Percentiles rank a stretch among this genome's conserved stretches.
These are phyloP conservation scores for Thaumatotibia leucotreta DNA, from an alignment of 1,140 invertebrate species.

Conservation along the genomic window DNA sequence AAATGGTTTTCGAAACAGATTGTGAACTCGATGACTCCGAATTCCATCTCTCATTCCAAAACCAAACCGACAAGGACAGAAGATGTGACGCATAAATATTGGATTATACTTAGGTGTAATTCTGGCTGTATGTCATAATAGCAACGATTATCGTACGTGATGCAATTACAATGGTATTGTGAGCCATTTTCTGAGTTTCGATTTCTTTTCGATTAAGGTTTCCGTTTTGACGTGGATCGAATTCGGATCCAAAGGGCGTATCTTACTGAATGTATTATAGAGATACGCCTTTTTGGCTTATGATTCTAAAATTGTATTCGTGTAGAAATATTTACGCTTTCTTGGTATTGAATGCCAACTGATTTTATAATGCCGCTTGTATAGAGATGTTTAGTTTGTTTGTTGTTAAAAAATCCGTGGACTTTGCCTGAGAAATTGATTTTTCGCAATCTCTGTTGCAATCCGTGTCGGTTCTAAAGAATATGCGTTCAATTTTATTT, in stretches of 20 bases:
- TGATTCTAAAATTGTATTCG: constrained; percentile 43
- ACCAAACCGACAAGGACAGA: neutral
- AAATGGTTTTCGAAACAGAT: too few relatives aligned
- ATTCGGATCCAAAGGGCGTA: neutral
- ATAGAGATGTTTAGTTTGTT: constrained; percentile 21
- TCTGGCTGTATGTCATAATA: constrained; percentile 73
- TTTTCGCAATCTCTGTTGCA: neutral
- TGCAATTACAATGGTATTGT: constrained; percentile 68
- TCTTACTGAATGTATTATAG: neutral
- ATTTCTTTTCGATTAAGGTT: constrained; percentile 64
- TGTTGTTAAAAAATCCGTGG: neutral
- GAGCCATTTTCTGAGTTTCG: constrained; percentile 51
- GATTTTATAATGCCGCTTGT: constrained; percentile 47
- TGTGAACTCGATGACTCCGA: constrained; percentile 8
- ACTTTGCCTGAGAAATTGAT: neutral
- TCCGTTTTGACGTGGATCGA: constrained; percentile 42
- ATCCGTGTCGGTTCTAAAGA: neutral
- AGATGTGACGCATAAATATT: constrained; percentile 68
- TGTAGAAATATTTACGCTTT: constrained; percentile 56
- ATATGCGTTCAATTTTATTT: neutral
- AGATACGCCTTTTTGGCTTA: neutral
- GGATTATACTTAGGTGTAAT: constrained; percentile 74
- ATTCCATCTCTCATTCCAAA: neutral
- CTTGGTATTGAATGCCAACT: constrained; percentile 46
- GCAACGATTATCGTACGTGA: constrained; percentile 73